Evolutionary conservation across 1,140 invertebrate genomes (phyloP).

Genomic region (Theocolax elegans): DNA sequence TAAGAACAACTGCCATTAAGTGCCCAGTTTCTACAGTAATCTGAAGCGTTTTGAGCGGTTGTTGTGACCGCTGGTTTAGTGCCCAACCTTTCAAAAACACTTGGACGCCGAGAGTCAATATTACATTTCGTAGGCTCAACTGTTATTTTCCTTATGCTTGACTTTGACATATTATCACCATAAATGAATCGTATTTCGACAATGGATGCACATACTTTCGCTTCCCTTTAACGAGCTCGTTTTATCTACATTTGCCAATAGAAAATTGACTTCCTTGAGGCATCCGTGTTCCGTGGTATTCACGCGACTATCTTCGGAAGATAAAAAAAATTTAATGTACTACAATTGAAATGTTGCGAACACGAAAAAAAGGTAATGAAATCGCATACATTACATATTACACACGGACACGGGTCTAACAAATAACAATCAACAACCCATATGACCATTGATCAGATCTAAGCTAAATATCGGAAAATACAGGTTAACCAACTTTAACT

Average conservation of each 20-base stretch:
- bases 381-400: conserved; percentile 16
- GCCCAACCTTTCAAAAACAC: conserved; percentile 83
- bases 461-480: background rate
- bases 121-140: conserved; percentile 78
- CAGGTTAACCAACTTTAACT: too few relatives aligned
- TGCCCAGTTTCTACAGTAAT: conserved; percentile 81
- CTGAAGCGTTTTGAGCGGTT: conserved; percentile 63
- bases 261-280: too few relatives aligned
- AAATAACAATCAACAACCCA: conserved; percentile 27
- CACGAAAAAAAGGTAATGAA: background rate
- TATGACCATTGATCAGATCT: too few relatives aligned
- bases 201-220: conserved; percentile 62
- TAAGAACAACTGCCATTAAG: conserved; percentile 80
- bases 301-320: too few relatives aligned
- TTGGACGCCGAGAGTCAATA: conserved; percentile 74
- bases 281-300: too few relatives aligned
- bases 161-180: conserved; percentile 79
- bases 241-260: conserved; percentile 22
- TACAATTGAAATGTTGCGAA: background rate
- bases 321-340: too few relatives aligned
- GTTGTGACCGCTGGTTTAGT: conserved; percentile 74
- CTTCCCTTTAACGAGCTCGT: conserved; percentile 18
- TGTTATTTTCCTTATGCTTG: conserved; percentile 81
- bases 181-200: conserved; percentile 63
- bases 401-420: too few relatives aligned